A percentile compares a stretch with the other conserved stretches of the same genome.
phyloP scores from a whole-genome alignment of 2,888 invertebrate species.

The Drosophila mettleri region DNA sequence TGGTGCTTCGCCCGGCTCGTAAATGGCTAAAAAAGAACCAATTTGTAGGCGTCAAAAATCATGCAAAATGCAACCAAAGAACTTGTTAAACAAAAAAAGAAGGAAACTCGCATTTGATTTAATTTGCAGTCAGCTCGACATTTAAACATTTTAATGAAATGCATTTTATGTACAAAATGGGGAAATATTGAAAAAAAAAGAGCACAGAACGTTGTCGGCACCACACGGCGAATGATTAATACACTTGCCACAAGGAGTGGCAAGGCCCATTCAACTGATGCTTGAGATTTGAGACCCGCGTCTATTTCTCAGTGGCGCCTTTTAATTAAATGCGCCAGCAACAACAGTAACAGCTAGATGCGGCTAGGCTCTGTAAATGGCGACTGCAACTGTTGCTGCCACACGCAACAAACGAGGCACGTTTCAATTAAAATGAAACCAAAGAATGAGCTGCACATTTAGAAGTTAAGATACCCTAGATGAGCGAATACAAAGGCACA shows the following conservation, averaged over 20 bases:
- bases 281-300: slow-evolving; percentile 47
- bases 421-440: slow-evolving; percentile 63
- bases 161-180: slow-evolving; percentile 8
- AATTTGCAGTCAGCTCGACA: slow-evolving; percentile 51
- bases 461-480: slow-evolving; percentile 16
- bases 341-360: slow-evolving; percentile 17
- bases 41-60: slow-evolving; percentile 40
- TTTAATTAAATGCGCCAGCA: slow-evolving; percentile 63
- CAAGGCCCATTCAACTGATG: slow-evolving; percentile 47
- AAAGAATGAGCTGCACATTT: not conserved
- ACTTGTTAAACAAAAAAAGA: slow-evolving; percentile 25
- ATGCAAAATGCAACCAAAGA: slow-evolving; percentile 45
- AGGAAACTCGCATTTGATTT: slow-evolving; percentile 59
- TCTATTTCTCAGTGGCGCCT: slow-evolving; percentile 58
- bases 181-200: not conserved
- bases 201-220: slow-evolving; percentile 10
- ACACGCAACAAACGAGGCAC: slow-evolving; percentile 85
- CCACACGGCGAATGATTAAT: slow-evolving; percentile 65
- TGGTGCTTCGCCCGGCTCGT: slow-evolving; percentile 32
- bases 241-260: slow-evolving; percentile 46
- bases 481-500: no score
- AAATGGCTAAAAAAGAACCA: slow-evolving; percentile 16
- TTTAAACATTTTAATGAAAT: slow-evolving; percentile 49
- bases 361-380: slow-evolving; percentile 38
- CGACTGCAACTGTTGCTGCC: slow-evolving; percentile 82